These are phyloP conservation scores for Lepus townsendii DNA, from an alignment of 2,797 vertebrate genomes.

Conservation along the genomic window DNA sequence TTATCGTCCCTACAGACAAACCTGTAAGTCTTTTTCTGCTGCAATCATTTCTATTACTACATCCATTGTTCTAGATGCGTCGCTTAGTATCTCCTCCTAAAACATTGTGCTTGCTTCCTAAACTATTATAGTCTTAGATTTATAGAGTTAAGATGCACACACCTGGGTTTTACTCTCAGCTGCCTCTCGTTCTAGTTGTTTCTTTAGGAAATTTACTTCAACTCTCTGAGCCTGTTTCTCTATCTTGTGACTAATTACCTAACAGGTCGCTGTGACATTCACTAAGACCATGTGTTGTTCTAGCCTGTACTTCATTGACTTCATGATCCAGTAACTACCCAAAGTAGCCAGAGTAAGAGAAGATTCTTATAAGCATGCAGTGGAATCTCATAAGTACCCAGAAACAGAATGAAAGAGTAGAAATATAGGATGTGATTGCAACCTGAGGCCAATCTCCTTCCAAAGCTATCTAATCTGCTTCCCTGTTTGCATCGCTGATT, in stretches of 20 bases:
- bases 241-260: constrained; percentile 21
- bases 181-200: constrained; percentile 11
- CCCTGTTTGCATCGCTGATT: neutral
- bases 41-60: neutral
- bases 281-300: neutral
- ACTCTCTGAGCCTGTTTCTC: constrained; percentile 16
- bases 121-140: neutral
- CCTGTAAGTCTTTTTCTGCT: neutral
- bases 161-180: neutral
- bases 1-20: neutral
- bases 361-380: neutral
- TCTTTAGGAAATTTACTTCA: constrained; percentile 13
- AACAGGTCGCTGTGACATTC: neutral
- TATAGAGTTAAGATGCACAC: neutral
- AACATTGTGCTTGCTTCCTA: neutral
- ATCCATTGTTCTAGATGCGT: neutral
- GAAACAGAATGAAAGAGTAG: neutral
- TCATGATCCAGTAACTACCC: neutral
- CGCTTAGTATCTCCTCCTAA: neutral
- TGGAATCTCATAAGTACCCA: neutral
- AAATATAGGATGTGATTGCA: neutral
- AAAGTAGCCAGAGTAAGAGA: neutral
- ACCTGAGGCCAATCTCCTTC: neutral
- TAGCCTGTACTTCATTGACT: constrained; percentile 22
- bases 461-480: neutral